Evolutionary conservation across 1,140 invertebrate genomes (phyloP).

Genomic region (Belonocnema kinseyi): DNA sequence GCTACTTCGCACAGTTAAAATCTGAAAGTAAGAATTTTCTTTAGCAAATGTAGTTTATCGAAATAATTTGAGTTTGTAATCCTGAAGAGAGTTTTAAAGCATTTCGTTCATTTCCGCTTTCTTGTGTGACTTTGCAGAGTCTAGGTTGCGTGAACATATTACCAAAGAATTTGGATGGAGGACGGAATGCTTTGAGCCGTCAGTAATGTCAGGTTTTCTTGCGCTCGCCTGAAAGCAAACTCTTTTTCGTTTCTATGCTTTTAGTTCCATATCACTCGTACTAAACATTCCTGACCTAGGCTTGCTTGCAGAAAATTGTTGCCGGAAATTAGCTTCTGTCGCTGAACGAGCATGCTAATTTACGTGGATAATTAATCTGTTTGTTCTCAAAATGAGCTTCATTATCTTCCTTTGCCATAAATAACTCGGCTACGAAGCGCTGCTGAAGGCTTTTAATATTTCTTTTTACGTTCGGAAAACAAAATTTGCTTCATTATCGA

Average conservation of each 20-base stretch:
- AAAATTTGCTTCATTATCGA: no score
- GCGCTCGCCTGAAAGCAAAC: conserved; percentile 13
- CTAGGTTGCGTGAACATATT: neutral
- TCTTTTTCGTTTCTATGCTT: neutral
- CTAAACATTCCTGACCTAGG: neutral
- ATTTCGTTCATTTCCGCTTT: conserved; percentile 12
- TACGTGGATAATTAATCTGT: no score
- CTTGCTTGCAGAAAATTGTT: neutral
- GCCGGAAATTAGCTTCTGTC: neutral
- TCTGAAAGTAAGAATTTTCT: neutral
- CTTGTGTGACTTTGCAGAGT: neutral
- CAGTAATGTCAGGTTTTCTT: conserved; percentile 12
- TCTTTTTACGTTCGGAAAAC: no score
- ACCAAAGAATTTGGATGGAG: neutral
- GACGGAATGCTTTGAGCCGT: conserved; percentile 19
- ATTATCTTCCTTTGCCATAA: no score
- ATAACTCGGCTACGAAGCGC: no score
- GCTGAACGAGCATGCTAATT: neutral
- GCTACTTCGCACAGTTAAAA: no score
- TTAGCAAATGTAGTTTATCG: neutral
- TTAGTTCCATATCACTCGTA: neutral
- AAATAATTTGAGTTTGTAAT: neutral
- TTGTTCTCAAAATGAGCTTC: no score
- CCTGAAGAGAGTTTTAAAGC: neutral
- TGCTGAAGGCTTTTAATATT: no score